These are phyloP conservation scores for Phalacrocorax brasilianus DNA, from an alignment of 2,113 vertebrate genomes.

Conservation along the genomic window DNA sequence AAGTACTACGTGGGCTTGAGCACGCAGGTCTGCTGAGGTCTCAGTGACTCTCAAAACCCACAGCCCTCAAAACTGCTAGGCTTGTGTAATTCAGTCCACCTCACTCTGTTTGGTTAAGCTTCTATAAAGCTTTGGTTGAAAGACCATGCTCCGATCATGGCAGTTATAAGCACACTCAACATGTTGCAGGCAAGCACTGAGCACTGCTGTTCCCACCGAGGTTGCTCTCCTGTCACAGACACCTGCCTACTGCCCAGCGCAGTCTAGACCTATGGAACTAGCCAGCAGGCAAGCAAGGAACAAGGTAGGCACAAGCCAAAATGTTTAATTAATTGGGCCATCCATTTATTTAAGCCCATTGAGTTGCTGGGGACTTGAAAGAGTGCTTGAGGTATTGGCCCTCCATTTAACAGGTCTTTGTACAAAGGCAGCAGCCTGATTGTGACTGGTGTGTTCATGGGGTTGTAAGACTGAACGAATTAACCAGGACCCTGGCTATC, in stretches of 20 bases:
- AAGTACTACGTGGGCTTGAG: neutral
- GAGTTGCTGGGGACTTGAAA: neutral
- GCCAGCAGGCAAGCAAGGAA: neutral
- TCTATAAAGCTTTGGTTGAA: accelerated
- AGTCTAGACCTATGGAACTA: accelerated
- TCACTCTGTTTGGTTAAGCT: neutral
- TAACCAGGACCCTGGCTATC: neutral
- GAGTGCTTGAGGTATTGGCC: accelerated
- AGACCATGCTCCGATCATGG: accelerated
- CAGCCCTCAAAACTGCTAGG: neutral
- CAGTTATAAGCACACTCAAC: accelerated
- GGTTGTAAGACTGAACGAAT: neutral
- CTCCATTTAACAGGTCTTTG: accelerated
- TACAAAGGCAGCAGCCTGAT: neutral
- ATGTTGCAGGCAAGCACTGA: accelerated
- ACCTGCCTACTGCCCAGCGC: accelerated
- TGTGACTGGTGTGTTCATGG: neutral
- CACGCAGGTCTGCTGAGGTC: neutral
- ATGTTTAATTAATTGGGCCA: neutral
- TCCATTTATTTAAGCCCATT: neutral
- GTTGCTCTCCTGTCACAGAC: neutral
- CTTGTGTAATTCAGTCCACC: accelerated
- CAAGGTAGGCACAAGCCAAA: neutral
- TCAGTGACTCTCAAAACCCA: neutral
- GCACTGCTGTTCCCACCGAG: accelerated